Percentiles rank a stretch among this genome's conserved stretches.
phyloP scores from a whole-genome alignment of 2,888 invertebrate species.

The Meiosimyza platycephala region DNA sequence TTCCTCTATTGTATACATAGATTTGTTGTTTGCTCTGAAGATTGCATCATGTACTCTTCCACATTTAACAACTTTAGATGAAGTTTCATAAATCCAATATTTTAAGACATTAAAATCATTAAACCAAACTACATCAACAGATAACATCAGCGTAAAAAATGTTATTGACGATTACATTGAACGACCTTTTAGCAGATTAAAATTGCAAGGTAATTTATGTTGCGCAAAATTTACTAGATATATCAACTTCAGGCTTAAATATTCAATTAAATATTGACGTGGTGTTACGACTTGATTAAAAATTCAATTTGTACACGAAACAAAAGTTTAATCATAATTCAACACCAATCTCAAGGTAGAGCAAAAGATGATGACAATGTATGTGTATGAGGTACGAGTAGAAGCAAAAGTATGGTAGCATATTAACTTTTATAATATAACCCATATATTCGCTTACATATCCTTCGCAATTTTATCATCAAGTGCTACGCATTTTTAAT shows the following conservation, averaged over 20 bases:
- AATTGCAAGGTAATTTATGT: too few species aligned
- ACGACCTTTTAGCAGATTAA: too few species aligned
- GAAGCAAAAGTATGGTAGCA: neutral
- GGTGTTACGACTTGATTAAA: neutral
- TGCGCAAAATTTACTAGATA: neutral
- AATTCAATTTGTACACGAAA: neutral
- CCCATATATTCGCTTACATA: neutral
- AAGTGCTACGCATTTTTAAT: slow-evolving; percentile 1
- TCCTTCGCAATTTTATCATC: neutral
- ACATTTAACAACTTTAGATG: too few species aligned
- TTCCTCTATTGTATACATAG: too few species aligned
- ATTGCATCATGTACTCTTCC: too few species aligned
- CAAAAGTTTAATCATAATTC: slow-evolving; percentile 25
- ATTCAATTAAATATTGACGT: slow-evolving; percentile 24
- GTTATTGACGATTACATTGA: too few species aligned
- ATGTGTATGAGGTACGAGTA: too few species aligned
- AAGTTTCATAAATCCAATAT: too few species aligned
- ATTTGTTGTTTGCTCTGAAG: too few species aligned
- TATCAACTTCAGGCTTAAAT: slow-evolving; percentile 42
- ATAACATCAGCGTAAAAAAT: too few species aligned
- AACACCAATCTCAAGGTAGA: neutral
- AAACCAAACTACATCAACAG: too few species aligned
- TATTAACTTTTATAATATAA: slow-evolving; percentile 11
- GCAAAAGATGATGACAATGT: neutral
- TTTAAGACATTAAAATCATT: too few species aligned